A percentile compares a stretch with the other conserved stretches of the same genome.
Evolutionary conservation across 2,888 invertebrate genomes (phyloP).

Genomic region (Platycnemis pennipes): DNA sequence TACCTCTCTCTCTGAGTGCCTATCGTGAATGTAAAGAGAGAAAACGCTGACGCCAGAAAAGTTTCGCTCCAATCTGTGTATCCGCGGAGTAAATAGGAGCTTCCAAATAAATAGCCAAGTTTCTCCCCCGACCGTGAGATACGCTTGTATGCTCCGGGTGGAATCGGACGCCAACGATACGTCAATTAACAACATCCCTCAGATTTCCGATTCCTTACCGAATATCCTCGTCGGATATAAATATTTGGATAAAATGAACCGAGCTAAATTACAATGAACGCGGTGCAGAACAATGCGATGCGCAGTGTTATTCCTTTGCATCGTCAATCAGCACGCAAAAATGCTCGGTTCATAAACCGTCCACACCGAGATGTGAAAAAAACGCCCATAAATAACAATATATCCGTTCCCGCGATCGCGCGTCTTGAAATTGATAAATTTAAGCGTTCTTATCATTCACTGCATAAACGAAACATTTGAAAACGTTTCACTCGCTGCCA

Average conservation of each 20-base stretch:
- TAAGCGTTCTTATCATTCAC: too few species aligned
- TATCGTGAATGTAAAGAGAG: background rate
- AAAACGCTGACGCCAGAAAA: background rate
- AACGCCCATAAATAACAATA: background rate
- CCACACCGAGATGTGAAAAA: background rate
- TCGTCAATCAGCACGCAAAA: background rate
- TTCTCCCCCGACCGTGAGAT: background rate
- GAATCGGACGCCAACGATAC: background rate
- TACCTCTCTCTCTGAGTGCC: background rate
- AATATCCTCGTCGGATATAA: background rate
- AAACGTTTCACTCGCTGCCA: background rate
- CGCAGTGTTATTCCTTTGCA: background rate
- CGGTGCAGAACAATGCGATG: too few species aligned
- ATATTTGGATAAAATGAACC: too few species aligned
- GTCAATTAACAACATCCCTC: background rate
- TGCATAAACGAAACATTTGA: background rate
- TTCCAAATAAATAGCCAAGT: constrained; percentile 11
- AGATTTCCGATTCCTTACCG: background rate
- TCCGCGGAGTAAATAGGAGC: background rate
- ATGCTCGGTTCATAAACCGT: background rate
- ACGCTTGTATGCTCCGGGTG: background rate
- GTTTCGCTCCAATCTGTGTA: background rate
- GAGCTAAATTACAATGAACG: too few species aligned
- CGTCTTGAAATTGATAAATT: too few species aligned
- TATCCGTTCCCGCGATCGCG: background rate